A percentile compares a stretch with the other conserved stretches of the same genome.
Conservation (phyloP, 2,888 invertebrate species). For the Drosophila prostipennis region DNA sequence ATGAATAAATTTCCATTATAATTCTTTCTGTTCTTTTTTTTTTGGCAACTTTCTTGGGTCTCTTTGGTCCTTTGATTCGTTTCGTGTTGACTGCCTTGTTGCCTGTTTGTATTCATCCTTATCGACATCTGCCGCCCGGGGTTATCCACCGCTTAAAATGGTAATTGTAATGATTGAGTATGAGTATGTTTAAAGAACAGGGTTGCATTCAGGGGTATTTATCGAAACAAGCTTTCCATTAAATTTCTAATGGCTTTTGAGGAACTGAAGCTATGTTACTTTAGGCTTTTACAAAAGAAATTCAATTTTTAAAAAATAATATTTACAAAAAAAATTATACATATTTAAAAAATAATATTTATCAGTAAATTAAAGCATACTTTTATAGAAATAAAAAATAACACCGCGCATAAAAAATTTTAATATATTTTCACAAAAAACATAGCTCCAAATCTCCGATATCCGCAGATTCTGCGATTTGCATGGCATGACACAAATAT, state of each 20-base stretch:
- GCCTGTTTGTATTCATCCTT: constrained; percentile 23
- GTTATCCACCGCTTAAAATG: constrained; percentile 8
- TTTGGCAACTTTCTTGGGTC: constrained; percentile 11
- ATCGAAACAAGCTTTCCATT: not conserved
- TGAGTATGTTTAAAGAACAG: not conserved
- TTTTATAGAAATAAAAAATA: too few species aligned
- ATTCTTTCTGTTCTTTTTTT: not conserved
- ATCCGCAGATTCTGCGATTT: not conserved
- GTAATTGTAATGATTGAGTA: not conserved
- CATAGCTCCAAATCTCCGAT: not conserved
- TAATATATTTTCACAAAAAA: not conserved
- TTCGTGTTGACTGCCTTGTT: constrained; percentile 29
- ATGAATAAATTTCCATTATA: constrained; percentile 2
- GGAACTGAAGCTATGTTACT: too few species aligned
- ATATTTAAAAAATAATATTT: too few species aligned
- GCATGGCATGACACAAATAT: constrained; percentile 7
- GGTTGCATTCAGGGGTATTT: not conserved
- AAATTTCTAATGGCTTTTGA: too few species aligned
- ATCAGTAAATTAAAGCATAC: too few species aligned
- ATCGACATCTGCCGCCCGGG: constrained; percentile 28
- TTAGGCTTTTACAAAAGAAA: too few species aligned
- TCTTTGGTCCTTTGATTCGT: constrained; percentile 26
- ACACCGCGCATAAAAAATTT: too few species aligned
- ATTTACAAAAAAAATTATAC: too few species aligned
- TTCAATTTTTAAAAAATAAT: too few species aligned